These are phyloP conservation scores for Zenarchopterus dispar DNA, from an alignment of 2,797 vertebrate species.

Conservation along the genomic window DNA sequence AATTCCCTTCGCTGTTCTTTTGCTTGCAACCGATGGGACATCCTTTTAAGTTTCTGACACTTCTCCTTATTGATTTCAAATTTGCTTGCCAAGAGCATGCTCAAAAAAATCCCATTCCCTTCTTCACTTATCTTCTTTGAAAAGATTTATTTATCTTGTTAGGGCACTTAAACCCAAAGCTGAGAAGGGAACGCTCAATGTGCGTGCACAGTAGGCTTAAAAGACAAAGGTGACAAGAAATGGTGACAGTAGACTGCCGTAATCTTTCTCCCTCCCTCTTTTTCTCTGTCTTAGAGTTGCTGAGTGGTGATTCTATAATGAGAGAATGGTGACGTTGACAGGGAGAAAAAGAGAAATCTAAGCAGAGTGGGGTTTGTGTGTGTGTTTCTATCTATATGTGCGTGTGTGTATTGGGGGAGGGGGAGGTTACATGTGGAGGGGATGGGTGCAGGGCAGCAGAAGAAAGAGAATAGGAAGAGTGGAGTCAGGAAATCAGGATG, in stretches of 20 bases:
- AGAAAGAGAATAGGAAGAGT: constrained; percentile 37
- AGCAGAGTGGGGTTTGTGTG: constrained; percentile 55
- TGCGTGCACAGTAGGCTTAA: constrained; percentile 31
- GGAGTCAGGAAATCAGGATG: constrained; percentile 67
- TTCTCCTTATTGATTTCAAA: constrained; percentile 65
- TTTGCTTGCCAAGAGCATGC: constrained; percentile 57
- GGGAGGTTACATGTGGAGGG: not conserved
- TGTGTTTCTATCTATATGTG: not conserved
- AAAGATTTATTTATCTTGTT: constrained; percentile 64
- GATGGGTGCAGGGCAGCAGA: not conserved
- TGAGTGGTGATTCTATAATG: constrained; percentile 78
- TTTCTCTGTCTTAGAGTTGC: constrained; percentile 59
- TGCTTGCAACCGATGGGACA: constrained; percentile 32
- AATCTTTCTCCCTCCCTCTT: constrained; percentile 23
- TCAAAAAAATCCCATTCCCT: constrained; percentile 13
- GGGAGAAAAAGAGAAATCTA: constrained; percentile 69
- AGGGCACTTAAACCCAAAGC: constrained; percentile 34
- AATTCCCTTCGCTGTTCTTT: constrained; percentile 26
- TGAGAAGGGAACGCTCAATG: constrained; percentile 28
- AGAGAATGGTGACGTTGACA: constrained; percentile 68
- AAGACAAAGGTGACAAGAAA: constrained; percentile 53
- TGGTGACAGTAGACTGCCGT: constrained; percentile 48
- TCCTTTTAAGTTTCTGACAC: constrained; percentile 37
- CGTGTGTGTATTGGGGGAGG: not conserved
- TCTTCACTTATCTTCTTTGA: constrained; percentile 43